Evolutionary conservation across 1,140 invertebrate genomes (phyloP), one percentile per base, ranked within the genome.

Genomic region (Hetaerina americana): DNA sequence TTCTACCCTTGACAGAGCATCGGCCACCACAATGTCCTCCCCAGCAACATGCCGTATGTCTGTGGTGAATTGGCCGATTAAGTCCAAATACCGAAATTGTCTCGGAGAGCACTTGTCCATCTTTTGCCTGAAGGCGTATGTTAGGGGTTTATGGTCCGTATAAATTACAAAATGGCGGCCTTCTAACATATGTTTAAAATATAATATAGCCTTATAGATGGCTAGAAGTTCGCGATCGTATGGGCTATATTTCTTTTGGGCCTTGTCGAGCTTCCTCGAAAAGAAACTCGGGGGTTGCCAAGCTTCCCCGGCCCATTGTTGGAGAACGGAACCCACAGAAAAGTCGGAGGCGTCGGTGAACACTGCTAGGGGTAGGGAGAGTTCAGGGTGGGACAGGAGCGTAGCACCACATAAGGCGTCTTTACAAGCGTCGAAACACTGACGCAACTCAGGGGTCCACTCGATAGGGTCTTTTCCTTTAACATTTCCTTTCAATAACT

Each of bases 71-170:
- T n/a, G n/a, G n/a, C n/a, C n/a, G 40, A 79, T 73, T 5, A 40
- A n/a, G 10, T n/a, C 73, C 0, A 75, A 71, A 8, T 0, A 26
- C 6, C 25, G 66, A 8, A 26, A n/a, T n/a, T n/a, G n/a, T n/a
- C 80, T 73, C 10, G 77, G 76, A 6, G 77, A 75, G 71, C 70
- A 72, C 72, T 79, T 79, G 0, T 81, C 79, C 5, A 72, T 40
- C 8, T 75, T 75, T 70, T 78, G 74, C 24, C 68, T 15, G 70
- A 78, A 79, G 6, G 77, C 77, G 67, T 70, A 77, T 8, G 73
- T 73, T 1, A 80, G 72, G 15, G 80, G 79, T 73, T 80, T 80
- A 70, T 82, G 79, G 70, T 81, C 79, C 0, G 80, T 81, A 57
- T 71, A 77, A 22, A 82, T 76, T 0, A 49, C 74, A 40, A 81